Base-by-base conservation (phyloP, 2,797 vertebrate genomes). In the Nothura maculosa region DNA sequence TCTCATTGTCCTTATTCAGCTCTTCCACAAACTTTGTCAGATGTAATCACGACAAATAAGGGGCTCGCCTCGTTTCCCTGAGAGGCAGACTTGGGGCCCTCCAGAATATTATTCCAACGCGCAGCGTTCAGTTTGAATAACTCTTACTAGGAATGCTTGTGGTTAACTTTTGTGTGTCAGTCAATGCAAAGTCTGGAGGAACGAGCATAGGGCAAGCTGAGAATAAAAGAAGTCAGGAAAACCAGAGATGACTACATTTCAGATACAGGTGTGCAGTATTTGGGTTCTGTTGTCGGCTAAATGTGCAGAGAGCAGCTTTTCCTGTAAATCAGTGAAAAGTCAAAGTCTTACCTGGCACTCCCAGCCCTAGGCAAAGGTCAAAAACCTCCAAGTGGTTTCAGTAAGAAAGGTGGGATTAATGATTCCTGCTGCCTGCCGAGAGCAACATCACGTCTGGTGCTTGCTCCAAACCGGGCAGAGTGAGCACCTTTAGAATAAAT, bases 21-120 rank as follows among this genome's bases (percentile, higher is more conserved):
- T 85, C 80, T 61, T 89, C 76, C 32, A 85, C 74, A n/a, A 89
- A 50, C 19, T 45, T 87, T 58, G 72, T 75, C 58, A 58, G 48
- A 67, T 9, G 9, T 19, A 43, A 67, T 87, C 54, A 67, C 36
- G 52, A 54, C 32, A 86, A 89, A 78, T 47, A 42, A 81, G 52
- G 64, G 62, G 11, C 64, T 68, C 47, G 47, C 30, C 18, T 83
- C 2, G 6, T 86, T 88, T 90, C 36, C 55, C 67, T 54, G 77
- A 48, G 76, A 83, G 94, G 28, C 27, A 76, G 79, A n/a, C 34
- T 34, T 19, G 4, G 36, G 24, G 34, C n/a, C 16, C n/a, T 85
- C 18, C 38, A 58, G 24, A 54, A 58, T 82, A 60, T 87, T 66
- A 66, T 69, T 89, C 18, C 7, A 38, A 47, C 36, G 24, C 24